Percentiles rank a stretch among this genome's conserved stretches.
These are phyloP conservation scores for Zaprionus nigranus DNA, from an alignment of 1,140 invertebrate genomes.

Conservation along the genomic window DNA sequence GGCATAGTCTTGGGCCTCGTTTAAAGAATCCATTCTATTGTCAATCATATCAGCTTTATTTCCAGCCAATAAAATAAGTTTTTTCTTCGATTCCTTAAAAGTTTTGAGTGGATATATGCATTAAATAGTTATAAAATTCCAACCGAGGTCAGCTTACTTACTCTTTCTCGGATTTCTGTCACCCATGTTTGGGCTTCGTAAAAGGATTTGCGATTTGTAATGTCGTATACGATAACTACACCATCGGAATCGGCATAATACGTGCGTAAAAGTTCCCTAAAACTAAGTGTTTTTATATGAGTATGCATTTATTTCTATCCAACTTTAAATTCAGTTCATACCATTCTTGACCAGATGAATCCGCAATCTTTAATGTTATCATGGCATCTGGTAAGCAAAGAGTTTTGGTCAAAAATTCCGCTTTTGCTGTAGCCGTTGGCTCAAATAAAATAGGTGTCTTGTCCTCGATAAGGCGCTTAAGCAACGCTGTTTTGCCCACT, in stretches of 20 bases:
- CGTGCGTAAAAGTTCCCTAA: slow-evolving; percentile 23
- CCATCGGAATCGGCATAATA: slow-evolving; percentile 28
- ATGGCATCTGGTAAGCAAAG: slow-evolving; percentile 1
- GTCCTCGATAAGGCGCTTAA: slow-evolving; percentile 10
- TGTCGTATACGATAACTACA: slow-evolving; percentile 55
- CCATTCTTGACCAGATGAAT: slow-evolving; percentile 43
- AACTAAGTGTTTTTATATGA: slow-evolving; percentile 25
- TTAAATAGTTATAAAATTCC: background rate
- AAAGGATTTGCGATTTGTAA: slow-evolving; percentile 39
- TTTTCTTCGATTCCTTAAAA: background rate
- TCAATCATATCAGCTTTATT: slow-evolving; percentile 37
- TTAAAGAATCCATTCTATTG: slow-evolving; percentile 7
- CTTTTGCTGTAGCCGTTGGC: slow-evolving; percentile 21
- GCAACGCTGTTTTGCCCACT: slow-evolving; percentile 53
- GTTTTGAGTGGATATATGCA: no score
- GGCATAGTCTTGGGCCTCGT: slow-evolving; percentile 37
- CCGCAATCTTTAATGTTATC: slow-evolving; percentile 42
- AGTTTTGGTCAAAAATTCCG: slow-evolving; percentile 15
- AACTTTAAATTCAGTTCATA: slow-evolving; percentile 8
- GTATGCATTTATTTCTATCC: background rate
- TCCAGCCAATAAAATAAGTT: slow-evolving; percentile 44
- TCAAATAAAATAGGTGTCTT: no score
- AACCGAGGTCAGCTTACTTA: background rate
- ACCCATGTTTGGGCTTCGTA: slow-evolving; percentile 26
- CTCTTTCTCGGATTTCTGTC: slow-evolving; percentile 22